These are phyloP conservation scores for Promerops cafer DNA, from an alignment of 2,113 vertebrate genomes.

Conservation along the genomic window DNA sequence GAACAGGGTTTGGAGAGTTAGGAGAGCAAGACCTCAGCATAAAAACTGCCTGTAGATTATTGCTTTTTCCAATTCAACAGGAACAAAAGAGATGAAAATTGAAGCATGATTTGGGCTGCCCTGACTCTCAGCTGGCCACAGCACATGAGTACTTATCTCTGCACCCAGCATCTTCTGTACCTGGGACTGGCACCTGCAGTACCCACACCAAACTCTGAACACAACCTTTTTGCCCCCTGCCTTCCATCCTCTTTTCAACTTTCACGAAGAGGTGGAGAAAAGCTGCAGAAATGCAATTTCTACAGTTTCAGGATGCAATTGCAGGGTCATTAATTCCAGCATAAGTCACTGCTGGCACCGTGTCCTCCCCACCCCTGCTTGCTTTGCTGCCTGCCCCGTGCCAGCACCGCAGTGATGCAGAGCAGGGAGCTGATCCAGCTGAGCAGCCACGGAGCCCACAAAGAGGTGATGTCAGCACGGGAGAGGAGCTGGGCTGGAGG, in stretches of 20 bases:
- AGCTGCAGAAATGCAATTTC: not conserved
- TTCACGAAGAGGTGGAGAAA: not conserved
- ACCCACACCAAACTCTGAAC: not conserved
- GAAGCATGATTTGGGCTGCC: not conserved
- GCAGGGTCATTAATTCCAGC: not conserved
- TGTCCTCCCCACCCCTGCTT: not conserved
- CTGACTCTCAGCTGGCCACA: not conserved
- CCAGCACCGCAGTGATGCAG: not conserved
- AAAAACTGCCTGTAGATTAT: not conserved
- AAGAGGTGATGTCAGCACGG: not conserved
- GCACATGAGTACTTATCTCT: not conserved
- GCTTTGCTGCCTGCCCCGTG: not conserved
- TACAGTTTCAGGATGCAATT: not conserved
- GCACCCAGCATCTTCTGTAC: not conserved
- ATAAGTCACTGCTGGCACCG: not conserved
- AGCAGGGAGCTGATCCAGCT: not conserved
- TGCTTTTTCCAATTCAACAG: not conserved
- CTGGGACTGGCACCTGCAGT: not conserved
- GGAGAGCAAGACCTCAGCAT: not conserved
- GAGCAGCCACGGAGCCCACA: not conserved
- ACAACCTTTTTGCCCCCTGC: not conserved
- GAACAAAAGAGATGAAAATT: not conserved
- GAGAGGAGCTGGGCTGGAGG: not conserved
- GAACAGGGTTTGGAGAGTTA: not conserved
- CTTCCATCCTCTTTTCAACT: not conserved